Percentiles rank a stretch among this genome's conserved stretches.
phyloP scores from a whole-genome alignment of 2,113 vertebrate species.

The Mystacornis crossleyi region DNA sequence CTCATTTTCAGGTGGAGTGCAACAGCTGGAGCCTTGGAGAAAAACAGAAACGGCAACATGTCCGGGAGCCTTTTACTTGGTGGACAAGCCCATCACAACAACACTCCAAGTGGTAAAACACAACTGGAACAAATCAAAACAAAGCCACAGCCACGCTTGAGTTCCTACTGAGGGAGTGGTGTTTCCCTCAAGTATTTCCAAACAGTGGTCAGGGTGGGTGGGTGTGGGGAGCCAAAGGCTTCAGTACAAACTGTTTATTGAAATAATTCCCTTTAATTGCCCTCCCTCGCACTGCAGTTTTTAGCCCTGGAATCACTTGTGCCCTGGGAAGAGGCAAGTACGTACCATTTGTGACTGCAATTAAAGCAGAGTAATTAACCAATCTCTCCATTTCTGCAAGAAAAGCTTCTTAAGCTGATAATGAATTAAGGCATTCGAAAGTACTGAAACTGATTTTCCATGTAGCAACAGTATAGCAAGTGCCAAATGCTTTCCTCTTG shows the following conservation, averaged over 20 bases:
- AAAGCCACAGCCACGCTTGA: rapidly evolving
- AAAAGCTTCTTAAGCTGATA: not conserved
- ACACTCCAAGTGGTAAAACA: not conserved
- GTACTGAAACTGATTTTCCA: not conserved
- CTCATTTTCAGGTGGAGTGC: not conserved
- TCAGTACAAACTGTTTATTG: not conserved
- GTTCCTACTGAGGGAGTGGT: conserved; percentile 37
- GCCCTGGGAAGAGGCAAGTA: not conserved
- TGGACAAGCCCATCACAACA: not conserved
- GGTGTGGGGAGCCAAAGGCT: not conserved
- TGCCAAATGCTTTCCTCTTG: not conserved
- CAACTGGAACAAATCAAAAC: not conserved
- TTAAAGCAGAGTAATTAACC: not conserved
- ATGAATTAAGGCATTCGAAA: not conserved
- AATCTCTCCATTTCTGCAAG: not conserved
- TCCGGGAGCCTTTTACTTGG: not conserved
- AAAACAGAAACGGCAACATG: not conserved
- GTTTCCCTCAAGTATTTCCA: not conserved
- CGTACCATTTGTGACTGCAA: not conserved
- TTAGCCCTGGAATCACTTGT: not conserved
- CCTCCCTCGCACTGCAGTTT: not conserved
- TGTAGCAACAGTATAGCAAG: not conserved
- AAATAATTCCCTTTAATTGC: not conserved
- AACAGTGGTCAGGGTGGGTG: not conserved
- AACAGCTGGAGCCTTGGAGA: not conserved